Evolutionary conservation across 2,888 invertebrate genomes (phyloP), one percentile per base, ranked within the genome.

Genomic region (Neuroscelio doddi): DNA sequence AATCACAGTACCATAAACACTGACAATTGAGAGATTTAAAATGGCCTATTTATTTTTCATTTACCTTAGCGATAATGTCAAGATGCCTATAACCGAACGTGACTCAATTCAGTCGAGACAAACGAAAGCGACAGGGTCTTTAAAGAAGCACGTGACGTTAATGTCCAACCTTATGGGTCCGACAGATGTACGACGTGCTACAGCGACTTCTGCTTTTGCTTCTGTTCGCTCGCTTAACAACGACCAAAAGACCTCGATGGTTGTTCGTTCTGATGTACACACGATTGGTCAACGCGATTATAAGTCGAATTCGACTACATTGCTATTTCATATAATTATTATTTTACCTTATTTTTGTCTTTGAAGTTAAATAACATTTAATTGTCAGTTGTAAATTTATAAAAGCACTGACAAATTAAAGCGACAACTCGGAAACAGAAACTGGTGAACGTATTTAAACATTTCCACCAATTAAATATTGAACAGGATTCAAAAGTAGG

Each of bases 101-200:
- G 41, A 41, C 41, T 41, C 41, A 41, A 38, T 41, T 16, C 41
- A 1, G 41, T 21, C 16, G 17, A 38, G 38, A 38, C 38, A 38
- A 38, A 17, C 17, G 34, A 12, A 34, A n/a, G 34, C 34, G 34
- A 34, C 38, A 12, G 26, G 12, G 41, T 41, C 9, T 26, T 41
- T 41, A 41, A 41, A 41, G 24, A 41, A 41, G 10, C 24, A 24
- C 26, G 26, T 7, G 9, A 24, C 41, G 24, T 41, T 41, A 41
- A 41, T 12, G 41, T 24, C 41, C 26, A 12, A 12, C 41, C 24
- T n/a, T 41, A 41, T 24, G 41, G 12, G 26, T 24, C 26, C 41
- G 21, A 26, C 41, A 41, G 41, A 41, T 41, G 41, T 26, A 41
- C 41, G 41, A 41, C 26, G 41, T 41, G 41, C 39, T 39, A 39